These are phyloP conservation scores for Minunthozetes semirufus DNA, from an alignment of 2,888 invertebrate genomes.

Conservation along the genomic window DNA sequence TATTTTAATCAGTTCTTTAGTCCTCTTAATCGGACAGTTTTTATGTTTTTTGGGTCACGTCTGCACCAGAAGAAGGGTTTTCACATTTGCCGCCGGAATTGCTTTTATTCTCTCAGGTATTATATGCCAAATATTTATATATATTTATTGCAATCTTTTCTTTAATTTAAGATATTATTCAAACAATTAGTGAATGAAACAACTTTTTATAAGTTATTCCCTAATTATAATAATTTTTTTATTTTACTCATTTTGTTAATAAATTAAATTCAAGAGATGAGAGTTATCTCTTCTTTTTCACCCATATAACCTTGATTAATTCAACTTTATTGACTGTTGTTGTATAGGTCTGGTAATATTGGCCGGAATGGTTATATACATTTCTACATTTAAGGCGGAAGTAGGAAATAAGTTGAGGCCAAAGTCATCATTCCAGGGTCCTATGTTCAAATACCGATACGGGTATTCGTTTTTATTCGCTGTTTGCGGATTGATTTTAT, in stretches of 20 bases:
- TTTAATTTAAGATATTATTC: no score
- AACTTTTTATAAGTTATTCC: no score
- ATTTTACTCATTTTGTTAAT: no score
- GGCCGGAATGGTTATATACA: conserved; percentile 84
- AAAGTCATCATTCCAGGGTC: conserved; percentile 62
- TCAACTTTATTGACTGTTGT: no score
- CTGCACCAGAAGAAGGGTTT: conserved; percentile 64
- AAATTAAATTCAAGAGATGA: no score
- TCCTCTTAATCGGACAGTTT: conserved; percentile 69
- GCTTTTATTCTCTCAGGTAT: conserved; percentile 81
- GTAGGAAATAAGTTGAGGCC: conserved; percentile 77
- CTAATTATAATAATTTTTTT: no score
- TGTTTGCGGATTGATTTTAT: conserved; percentile 72
- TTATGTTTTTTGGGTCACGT: conserved; percentile 74
- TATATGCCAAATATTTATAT: no score
- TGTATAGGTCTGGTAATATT: conserved; percentile 76
- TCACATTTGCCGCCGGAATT: conserved; percentile 76
- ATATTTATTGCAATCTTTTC: neutral
- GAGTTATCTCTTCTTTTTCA: no score
- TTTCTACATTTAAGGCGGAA: conserved; percentile 84
- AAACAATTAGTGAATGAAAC: no score
- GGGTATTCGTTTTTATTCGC: conserved; percentile 81
- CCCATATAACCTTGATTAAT: no score
- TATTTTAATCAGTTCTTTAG: conserved; percentile 66
- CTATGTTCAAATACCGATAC: conserved; percentile 52